phyloP scores from a whole-genome alignment of 2,113 vertebrate genomes.

The Archocentrus centrarchus region DNA sequence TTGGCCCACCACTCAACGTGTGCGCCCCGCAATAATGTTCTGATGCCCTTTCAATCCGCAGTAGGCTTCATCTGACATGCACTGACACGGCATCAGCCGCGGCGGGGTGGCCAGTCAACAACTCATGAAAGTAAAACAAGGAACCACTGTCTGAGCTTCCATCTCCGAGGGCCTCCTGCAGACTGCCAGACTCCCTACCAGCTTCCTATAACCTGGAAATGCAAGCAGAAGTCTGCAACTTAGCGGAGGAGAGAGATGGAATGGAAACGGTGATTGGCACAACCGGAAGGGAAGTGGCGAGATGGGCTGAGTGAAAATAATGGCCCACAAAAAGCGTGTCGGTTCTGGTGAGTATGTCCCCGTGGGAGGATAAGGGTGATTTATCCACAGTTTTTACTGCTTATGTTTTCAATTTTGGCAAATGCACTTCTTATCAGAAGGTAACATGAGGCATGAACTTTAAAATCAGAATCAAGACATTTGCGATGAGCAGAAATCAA shows the following conservation, averaged over 20 bases:
- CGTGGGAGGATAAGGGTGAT: background rate
- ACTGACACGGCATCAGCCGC: constrained; percentile 16
- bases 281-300: background rate
- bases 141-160: constrained; percentile 29
- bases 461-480: background rate
- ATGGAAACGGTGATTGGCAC: constrained; percentile 17
- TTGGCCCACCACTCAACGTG: background rate
- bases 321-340: background rate
- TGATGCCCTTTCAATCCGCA: constrained; percentile 44
- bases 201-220: constrained; percentile 18
- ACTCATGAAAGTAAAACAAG: constrained; percentile 52
- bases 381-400: background rate
- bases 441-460: background rate
- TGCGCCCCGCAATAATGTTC: constrained; percentile 19
- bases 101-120: constrained; percentile 51
- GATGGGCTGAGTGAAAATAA: background rate
- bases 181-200: constrained; percentile 35
- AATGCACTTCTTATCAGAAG: background rate
- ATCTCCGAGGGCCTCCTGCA: constrained; percentile 47
- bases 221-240: constrained; percentile 4
- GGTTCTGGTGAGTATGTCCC: background rate
- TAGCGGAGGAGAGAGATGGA: background rate
- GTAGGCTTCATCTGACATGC: constrained; percentile 20
- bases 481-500: background rate
- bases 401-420: background rate